A percentile compares a stretch with the other conserved stretches of the same genome.
phyloP scores from a whole-genome alignment of 2,797 vertebrate genomes.

The Muraenolepis orangiensis region DNA sequence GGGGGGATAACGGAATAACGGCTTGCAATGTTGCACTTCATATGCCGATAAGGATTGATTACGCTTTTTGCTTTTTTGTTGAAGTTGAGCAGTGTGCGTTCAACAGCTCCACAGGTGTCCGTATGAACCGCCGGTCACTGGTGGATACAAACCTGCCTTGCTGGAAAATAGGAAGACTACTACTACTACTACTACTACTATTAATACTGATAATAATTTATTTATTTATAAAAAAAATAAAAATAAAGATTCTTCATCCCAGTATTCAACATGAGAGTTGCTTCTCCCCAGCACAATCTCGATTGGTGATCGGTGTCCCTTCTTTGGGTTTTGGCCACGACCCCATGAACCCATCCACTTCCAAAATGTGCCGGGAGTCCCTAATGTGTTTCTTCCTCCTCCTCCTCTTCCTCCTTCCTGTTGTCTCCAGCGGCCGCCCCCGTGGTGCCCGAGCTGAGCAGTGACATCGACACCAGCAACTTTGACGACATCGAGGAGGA shows the following conservation, averaged over 20 bases:
- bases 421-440: conserved; percentile 91
- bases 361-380: neutral
- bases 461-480: conserved; percentile 97
- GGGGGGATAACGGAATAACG: neutral
- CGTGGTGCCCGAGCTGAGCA: conserved; percentile 96
- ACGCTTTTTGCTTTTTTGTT: neutral
- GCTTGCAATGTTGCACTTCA: neutral
- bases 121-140: neutral
- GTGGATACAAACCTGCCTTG: neutral
- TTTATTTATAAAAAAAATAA: too few relatives aligned
- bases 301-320: neutral
- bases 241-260: neutral
- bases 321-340: too few relatives aligned
- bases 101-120: neutral
- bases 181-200: neutral
- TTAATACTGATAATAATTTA: neutral
- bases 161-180: neutral
- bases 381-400: neutral
- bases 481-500: conserved; percentile 99
- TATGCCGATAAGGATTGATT: neutral
- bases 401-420: neutral
- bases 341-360: neutral
- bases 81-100: neutral
- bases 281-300: too few relatives aligned
- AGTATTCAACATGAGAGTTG: too few relatives aligned